Evolutionary conservation across 2,888 invertebrate genomes (phyloP).

Genomic region (Phaonia tiefii): DNA sequence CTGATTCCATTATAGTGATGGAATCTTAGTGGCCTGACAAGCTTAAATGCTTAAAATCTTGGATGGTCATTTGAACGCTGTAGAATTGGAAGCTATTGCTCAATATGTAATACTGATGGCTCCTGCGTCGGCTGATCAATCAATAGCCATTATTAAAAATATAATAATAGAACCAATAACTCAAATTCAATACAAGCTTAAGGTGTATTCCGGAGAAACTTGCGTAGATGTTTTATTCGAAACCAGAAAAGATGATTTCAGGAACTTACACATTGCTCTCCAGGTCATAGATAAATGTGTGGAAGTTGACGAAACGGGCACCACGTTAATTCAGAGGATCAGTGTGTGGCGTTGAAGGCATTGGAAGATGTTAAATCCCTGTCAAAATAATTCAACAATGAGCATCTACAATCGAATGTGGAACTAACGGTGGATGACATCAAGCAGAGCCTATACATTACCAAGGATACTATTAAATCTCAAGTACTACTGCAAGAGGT

Average conservation of each 20-base stretch:
- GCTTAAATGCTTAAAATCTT: slow-evolving; percentile 81
- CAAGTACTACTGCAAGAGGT: slow-evolving; percentile 83
- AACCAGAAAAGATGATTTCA: slow-evolving; percentile 84
- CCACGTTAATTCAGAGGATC: slow-evolving; percentile 86
- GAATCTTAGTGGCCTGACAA: too few species aligned
- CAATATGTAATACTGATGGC: slow-evolving; percentile 86
- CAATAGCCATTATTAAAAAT: slow-evolving; percentile 85
- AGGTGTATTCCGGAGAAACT: slow-evolving; percentile 81
- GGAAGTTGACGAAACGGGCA: slow-evolving; percentile 85
- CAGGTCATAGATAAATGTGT: slow-evolving; percentile 86
- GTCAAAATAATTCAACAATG: slow-evolving; percentile 80
- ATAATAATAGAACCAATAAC: slow-evolving; percentile 83
- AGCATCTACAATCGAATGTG: slow-evolving; percentile 80
- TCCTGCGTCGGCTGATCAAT: slow-evolving; percentile 85
- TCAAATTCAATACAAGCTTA: slow-evolving; percentile 84
- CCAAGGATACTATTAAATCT: slow-evolving; percentile 82
- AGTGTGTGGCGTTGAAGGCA: slow-evolving; percentile 84
- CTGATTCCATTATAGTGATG: too few species aligned
- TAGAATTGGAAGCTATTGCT: slow-evolving; percentile 85
- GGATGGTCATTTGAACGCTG: slow-evolving; percentile 83
- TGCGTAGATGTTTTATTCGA: slow-evolving; percentile 81
- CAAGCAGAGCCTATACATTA: slow-evolving; percentile 81
- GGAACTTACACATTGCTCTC: slow-evolving; percentile 84
- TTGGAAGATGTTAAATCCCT: slow-evolving; percentile 82
- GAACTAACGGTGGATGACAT: slow-evolving; percentile 82